Conservation (phyloP, 2,888 invertebrate species). For the Trachelus stipa region DNA sequence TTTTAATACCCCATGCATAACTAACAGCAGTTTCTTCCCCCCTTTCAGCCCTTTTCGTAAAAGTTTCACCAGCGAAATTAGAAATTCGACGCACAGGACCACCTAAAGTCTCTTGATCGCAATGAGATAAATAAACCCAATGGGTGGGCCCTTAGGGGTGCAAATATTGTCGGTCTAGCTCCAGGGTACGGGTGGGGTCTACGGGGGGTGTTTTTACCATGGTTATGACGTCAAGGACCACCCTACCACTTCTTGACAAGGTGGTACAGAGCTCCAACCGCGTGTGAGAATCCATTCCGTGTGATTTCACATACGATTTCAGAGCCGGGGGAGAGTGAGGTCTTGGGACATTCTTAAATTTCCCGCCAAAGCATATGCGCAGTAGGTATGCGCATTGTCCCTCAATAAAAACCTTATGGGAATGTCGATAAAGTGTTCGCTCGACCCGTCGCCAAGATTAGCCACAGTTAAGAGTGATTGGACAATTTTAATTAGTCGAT, state of each 20-base stretch:
- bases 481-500: no score
- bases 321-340: not conserved
- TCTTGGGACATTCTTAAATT: conserved; percentile 12
- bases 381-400: no score
- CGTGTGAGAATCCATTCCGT: conserved; percentile 64
- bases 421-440: no score
- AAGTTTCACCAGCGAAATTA: no score
- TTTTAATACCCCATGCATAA: no score
- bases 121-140: conserved; percentile 54
- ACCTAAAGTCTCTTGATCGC: conserved; percentile 46
- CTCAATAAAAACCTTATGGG: no score
- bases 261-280: conserved; percentile 61
- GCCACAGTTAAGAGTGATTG: no score
- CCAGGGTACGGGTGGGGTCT: conserved; percentile 16
- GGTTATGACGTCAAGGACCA: conserved; percentile 39
- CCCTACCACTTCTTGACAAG: conserved; percentile 39
- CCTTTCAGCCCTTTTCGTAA: no score
- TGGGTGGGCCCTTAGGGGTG: conserved; percentile 46
- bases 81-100: conserved; percentile 32
- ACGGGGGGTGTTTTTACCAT: conserved; percentile 21
- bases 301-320: conserved; percentile 56
- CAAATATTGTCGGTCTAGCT: no score
- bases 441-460: no score
- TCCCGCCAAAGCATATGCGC: not conserved
- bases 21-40: no score